Base-by-base conservation (phyloP, 1,140 invertebrate genomes). In the Mercenaria mercenaria region DNA sequence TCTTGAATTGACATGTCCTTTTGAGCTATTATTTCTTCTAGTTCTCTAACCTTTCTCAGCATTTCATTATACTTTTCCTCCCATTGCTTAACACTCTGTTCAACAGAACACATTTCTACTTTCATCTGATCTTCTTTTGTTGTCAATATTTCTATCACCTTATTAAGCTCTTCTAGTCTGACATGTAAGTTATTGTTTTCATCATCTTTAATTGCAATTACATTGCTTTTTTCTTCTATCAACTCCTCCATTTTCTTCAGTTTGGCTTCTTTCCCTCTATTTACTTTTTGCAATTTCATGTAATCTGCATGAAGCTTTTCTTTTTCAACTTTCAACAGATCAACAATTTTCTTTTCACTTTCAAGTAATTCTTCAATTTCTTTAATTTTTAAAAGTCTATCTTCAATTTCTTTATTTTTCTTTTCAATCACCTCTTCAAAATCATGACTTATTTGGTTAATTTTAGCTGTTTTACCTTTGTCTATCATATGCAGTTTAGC, bases 241-340 rank as follows among this genome's bases (percentile, higher is more conserved):
- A 59, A 4, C 77, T 81, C 79, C 32, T 89, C 88, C 77, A 83
- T 72, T 64, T 84, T 82, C 37, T 89, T 89, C 18, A 89, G 13
- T 61, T 89, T 89, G 34, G 88, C 79, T 74, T 89, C 88, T 89
- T 89, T 89, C 26, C 88, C 88, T 77, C 47, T 83, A 41, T 77
- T 83, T 20, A 89, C 80, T 74, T 89, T 89, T 26, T 83, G 79
- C 29, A 89, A 41, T 64, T 89, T 89, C n/a, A 52, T 29, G 56
- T 37, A 47, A 59, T 84, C 79, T n/a, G 50, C 52, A 20, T 47
- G 29, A 34, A 89, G 69, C 41, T 89, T 74, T 50, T 89, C 88
- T 47, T 74, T 89, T 50, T 89, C 88, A 43, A 11, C 26, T 23
- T 32, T 37, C 20, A 88, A 34, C 18, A 37, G 15, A 18, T 72